These are phyloP conservation scores for Macropodus opercularis DNA, from an alignment of 2,797 vertebrate species.

Conservation along the genomic window DNA sequence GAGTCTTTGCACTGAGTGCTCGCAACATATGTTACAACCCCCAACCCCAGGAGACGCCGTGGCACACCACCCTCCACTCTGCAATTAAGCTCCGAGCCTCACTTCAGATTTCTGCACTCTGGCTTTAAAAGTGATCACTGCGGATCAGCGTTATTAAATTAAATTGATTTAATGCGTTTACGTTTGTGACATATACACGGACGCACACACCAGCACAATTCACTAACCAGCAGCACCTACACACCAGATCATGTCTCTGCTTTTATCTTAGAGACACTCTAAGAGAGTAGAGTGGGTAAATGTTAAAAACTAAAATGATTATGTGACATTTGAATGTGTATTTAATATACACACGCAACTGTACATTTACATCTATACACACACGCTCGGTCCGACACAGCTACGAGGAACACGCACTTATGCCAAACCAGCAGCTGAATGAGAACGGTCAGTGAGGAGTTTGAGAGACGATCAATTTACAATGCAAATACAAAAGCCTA, in stretches of 20 bases:
- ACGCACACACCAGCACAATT: constrained; percentile 13
- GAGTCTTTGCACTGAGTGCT: constrained; percentile 63
- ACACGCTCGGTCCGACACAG: constrained; percentile 6
- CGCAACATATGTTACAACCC: constrained; percentile 71
- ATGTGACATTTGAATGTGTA: constrained; percentile 47
- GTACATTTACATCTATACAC: constrained; percentile 12
- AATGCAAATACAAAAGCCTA: constrained; percentile 34
- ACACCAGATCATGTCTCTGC: constrained; percentile 9
- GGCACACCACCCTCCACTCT: constrained; percentile 60
- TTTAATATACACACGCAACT: constrained; percentile 34
- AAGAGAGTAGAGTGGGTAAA: constrained; percentile 24
- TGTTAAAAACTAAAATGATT: constrained; percentile 36
- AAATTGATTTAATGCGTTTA: constrained; percentile 67
- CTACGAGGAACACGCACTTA: constrained; percentile 32
- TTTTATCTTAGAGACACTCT: constrained; percentile 37
- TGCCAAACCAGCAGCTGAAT: constrained; percentile 21
- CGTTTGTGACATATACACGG: constrained; percentile 49
- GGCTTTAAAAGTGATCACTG: constrained; percentile 67
- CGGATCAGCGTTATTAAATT: constrained; percentile 62
- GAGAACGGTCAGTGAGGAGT: constrained; percentile 36
- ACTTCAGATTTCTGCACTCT: constrained; percentile 63
- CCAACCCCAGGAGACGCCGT: constrained; percentile 52
- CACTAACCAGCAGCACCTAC: constrained; percentile 8
- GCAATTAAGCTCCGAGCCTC: constrained; percentile 71
- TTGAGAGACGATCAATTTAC: constrained; percentile 52